Conservation (phyloP, 2,888 invertebrate genomes). For the Chelonus formosanus region DNA sequence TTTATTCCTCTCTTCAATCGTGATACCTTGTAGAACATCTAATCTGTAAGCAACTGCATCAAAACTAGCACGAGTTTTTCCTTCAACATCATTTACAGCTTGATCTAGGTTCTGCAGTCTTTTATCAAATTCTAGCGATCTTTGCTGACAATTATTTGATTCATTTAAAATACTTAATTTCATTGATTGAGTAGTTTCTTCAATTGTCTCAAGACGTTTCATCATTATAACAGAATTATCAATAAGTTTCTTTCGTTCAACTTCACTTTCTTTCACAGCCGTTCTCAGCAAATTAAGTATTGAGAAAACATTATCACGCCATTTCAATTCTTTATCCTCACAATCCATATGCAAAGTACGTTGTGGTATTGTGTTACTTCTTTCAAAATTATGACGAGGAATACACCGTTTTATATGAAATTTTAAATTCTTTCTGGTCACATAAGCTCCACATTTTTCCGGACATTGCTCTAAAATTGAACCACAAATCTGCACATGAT, state of each 20-base stretch:
- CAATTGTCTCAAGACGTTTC: constrained; percentile 41
- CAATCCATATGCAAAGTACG: not conserved
- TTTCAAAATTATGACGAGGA: not conserved
- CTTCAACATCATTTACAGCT: constrained; percentile 42
- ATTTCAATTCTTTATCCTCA: constrained; percentile 45
- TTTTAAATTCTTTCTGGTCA: constrained; percentile 72
- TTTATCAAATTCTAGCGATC: constrained; percentile 29
- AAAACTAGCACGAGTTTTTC: constrained; percentile 42
- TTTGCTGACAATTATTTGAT: constrained; percentile 30
- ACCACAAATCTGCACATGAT: constrained; percentile 76
- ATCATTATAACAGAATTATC: constrained; percentile 42
- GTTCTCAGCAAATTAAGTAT: constrained; percentile 48
- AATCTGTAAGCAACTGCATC: constrained; percentile 45
- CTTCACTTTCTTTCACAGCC: constrained; percentile 46
- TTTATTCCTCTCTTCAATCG: constrained; percentile 39
- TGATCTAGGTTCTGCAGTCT: constrained; percentile 45
- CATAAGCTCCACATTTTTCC: constrained; percentile 75
- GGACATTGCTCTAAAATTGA: constrained; percentile 78
- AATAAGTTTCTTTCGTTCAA: constrained; percentile 45
- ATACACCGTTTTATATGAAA: constrained; percentile 67
- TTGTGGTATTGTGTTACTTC: not conserved
- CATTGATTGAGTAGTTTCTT: constrained; percentile 45
- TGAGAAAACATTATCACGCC: constrained; percentile 51
- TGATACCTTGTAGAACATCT: constrained; percentile 39
- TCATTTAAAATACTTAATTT: constrained; percentile 43